Conservation (phyloP, 92 coral and sea anemone species). For the Epizoanthus ramosus region DNA sequence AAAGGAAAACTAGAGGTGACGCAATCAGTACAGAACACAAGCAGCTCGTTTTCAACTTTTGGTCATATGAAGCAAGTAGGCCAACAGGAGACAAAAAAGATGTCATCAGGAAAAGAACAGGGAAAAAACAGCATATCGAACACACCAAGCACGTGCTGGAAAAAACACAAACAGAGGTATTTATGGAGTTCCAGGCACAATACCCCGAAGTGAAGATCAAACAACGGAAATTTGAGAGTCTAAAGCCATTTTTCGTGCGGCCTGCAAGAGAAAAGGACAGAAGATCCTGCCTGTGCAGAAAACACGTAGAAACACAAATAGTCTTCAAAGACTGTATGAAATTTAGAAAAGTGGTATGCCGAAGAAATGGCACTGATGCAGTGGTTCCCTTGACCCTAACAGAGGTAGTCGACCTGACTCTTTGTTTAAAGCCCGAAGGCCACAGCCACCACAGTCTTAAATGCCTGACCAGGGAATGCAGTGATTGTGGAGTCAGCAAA, state of each 20-base stretch:
- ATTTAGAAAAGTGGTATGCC: conserved; percentile 41
- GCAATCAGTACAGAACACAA: conserved; percentile 39
- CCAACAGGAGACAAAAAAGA: conserved; percentile 66
- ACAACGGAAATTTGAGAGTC: conserved; percentile 62
- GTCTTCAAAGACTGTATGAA: conserved; percentile 59
- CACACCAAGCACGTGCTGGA: conserved; percentile 66
- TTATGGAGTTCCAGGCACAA: conserved; percentile 37
- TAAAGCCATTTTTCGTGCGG: conserved; percentile 63
- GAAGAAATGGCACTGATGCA: conserved; percentile 28
- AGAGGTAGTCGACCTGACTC: conserved; percentile 48
- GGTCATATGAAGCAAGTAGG: conserved; percentile 61
- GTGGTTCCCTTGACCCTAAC: conserved; percentile 47
- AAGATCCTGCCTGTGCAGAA: conserved; percentile 57
- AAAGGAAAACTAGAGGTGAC: conserved; percentile 48
- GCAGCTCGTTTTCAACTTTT: conserved; percentile 40
- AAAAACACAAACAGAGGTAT: conserved; percentile 66
- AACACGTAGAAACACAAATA: conserved; percentile 61
- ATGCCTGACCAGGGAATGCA: conserved; percentile 60
- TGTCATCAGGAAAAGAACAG: conserved; percentile 40
- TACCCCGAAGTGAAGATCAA: conserved; percentile 45
- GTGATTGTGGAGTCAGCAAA: conserved; percentile 52
- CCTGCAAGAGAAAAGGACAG: conserved; percentile 61
- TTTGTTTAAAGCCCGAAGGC: conserved; percentile 44
- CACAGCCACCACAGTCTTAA: conserved; percentile 45
- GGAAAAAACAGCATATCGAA: conserved; percentile 45